Evolutionary conservation across 2,797 vertebrate genomes (phyloP).

Genomic region (Amazona finschi): DNA sequence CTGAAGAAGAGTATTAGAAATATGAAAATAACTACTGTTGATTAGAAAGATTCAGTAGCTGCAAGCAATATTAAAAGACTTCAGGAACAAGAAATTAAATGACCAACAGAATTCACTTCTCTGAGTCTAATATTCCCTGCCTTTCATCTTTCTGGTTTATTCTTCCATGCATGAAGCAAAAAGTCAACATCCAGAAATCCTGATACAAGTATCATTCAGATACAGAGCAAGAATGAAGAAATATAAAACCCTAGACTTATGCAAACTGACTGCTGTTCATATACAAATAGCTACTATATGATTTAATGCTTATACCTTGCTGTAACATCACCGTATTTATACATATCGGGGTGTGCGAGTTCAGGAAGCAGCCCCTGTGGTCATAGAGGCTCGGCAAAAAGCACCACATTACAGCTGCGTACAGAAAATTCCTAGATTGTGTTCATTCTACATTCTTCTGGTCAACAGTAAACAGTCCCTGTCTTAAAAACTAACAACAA

Average conservation of each 20-base stretch:
- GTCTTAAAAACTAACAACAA: not conserved
- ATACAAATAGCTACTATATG: not conserved
- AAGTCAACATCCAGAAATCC: not conserved
- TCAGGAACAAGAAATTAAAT: not conserved
- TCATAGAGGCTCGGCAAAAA: not conserved
- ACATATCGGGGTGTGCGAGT: not conserved
- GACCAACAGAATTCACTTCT: not conserved
- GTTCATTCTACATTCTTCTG: not conserved
- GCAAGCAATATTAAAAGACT: not conserved
- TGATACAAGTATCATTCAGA: not conserved
- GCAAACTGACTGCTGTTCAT: not conserved
- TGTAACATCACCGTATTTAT: not conserved
- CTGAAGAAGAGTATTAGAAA: conserved; percentile 72
- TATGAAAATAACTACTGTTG: conserved; percentile 11
- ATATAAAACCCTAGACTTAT: not conserved
- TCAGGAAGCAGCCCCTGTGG: not conserved
- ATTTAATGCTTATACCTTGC: not conserved
- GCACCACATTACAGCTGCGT: not conserved
- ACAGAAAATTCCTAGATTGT: not conserved
- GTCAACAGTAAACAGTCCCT: not conserved
- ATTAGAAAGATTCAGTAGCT: conserved; percentile 5
- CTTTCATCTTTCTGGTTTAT: not conserved
- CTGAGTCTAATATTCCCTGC: not conserved
- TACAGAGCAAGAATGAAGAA: not conserved
- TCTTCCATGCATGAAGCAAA: not conserved